A percentile compares a stretch with the other conserved stretches of the same genome.
Evolutionary conservation across 2,888 invertebrate genomes (phyloP).

Genomic region (Tolmerus cingulatus): DNA sequence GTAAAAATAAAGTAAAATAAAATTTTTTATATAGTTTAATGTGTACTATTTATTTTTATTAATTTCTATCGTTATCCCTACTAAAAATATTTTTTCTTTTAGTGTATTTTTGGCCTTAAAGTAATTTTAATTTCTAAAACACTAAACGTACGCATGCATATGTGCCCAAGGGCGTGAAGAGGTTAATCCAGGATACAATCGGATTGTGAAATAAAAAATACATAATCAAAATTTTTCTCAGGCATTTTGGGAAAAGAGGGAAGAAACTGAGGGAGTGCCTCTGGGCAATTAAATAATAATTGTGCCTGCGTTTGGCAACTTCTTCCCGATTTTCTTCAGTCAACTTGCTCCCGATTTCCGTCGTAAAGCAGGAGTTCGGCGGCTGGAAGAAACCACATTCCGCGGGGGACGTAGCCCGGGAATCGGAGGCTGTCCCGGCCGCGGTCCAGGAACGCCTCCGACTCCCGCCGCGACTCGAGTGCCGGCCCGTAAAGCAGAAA

Average conservation of each 20-base stretch:
- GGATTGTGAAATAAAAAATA: no score
- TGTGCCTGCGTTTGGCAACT: not conserved
- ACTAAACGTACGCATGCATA: no score
- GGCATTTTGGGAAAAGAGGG: not conserved
- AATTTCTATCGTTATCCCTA: no score
- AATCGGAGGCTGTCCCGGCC: not conserved
- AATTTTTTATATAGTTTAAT: no score
- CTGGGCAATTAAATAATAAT: not conserved
- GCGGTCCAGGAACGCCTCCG: not conserved
- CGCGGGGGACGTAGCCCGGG: not conserved
- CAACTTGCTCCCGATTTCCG: not conserved
- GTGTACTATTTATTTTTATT: no score
- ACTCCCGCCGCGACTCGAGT: slow-evolving; percentile 6
- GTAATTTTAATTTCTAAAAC: no score
- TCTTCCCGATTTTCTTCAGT: not conserved
- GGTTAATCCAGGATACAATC: no score
- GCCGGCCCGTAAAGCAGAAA: slow-evolving; percentile 7
- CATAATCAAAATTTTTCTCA: not conserved
- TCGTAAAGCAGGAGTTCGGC: not conserved
- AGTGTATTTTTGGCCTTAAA: no score
- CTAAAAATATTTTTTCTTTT: no score
- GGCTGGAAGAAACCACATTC: not conserved
- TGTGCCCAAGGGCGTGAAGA: no score
- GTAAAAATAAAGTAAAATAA: no score
- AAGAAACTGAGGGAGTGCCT: not conserved